A percentile compares a stretch with the other conserved stretches of the same genome.
Evolutionary conservation across 1,140 invertebrate species (phyloP).

Genomic region (Battus philenor): DNA sequence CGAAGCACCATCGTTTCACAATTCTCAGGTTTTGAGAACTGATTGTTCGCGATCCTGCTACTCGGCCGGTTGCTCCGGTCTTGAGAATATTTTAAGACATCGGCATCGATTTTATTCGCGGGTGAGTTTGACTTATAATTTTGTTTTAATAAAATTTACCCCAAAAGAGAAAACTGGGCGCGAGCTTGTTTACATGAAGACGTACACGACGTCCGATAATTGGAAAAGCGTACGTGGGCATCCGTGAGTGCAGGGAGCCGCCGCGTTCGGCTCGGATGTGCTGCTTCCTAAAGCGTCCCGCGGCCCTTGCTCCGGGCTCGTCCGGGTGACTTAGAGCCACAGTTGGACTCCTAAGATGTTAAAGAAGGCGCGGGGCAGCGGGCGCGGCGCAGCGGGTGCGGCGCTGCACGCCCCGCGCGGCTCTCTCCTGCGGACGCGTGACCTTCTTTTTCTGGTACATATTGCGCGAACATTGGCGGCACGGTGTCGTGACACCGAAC

Average conservation of each 20-base stretch:
- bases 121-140: conserved; percentile 28
- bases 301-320: no score
- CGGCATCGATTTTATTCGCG: conserved; percentile 23
- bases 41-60: conserved; percentile 26
- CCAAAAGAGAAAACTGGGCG: neutral
- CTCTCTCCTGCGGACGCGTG: conserved; percentile 18
- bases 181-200: no score
- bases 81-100: conserved; percentile 11
- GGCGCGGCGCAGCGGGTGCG: neutral
- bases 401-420: neutral
- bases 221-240: no score
- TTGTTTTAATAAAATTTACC: conserved; percentile 6
- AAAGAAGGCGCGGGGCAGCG: neutral
- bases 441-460: conserved; percentile 23
- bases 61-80: conserved; percentile 19
- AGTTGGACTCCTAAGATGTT: no score
- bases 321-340: no score
- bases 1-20: conserved; percentile 43
- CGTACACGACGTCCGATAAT: no score
- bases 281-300: no score
- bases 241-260: no score
- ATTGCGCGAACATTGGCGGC: neutral
- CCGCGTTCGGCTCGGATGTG: no score
- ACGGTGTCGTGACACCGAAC: no score
- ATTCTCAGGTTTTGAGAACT: conserved; percentile 33